These are phyloP conservation scores for Antitype chi DNA, from an alignment of 2,888 invertebrate genomes.

Conservation along the genomic window DNA sequence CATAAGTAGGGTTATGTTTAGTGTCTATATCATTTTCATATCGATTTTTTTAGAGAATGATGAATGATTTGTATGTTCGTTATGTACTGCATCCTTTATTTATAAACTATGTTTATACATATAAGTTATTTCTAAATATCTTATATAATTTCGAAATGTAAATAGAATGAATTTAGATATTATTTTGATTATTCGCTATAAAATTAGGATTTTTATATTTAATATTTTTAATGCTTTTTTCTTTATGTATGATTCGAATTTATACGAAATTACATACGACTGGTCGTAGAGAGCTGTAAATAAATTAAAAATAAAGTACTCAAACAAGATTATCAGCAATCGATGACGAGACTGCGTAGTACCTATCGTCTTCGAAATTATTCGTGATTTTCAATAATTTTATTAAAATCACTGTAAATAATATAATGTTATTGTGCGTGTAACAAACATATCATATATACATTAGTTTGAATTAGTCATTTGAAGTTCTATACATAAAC, in stretches of 20 bases:
- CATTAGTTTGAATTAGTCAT: constrained; percentile 49
- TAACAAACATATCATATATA: constrained; percentile 72
- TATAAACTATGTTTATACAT: constrained; percentile 45
- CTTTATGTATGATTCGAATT: constrained; percentile 42
- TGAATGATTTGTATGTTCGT: constrained; percentile 11
- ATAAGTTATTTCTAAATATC: constrained; percentile 50
- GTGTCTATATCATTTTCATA: constrained; percentile 31
- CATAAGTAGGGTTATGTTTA: constrained; percentile 5
- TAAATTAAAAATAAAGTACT: constrained; percentile 46
- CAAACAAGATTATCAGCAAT: constrained; percentile 55
- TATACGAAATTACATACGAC: constrained; percentile 41
- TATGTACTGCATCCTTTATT: constrained; percentile 49
- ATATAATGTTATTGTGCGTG: constrained; percentile 55
- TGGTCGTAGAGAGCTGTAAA: constrained; percentile 50
- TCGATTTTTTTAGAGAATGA: constrained; percentile 19
- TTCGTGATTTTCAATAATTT: constrained; percentile 64
- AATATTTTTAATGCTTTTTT: constrained; percentile 39
- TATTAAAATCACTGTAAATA: constrained; percentile 63
- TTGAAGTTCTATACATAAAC: constrained; percentile 50
- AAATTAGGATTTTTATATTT: constrained; percentile 36
- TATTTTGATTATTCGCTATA: constrained; percentile 50
- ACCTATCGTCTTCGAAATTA: constrained; percentile 64
- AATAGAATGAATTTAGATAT: constrained; percentile 55
- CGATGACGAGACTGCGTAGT: constrained; percentile 66
- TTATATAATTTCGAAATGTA: constrained; percentile 56